Evolutionary conservation across 92 coral and sea anemone genomes (phyloP), one percentile per base, ranked within the genome.

Genomic region (Ricordea florida): DNA sequence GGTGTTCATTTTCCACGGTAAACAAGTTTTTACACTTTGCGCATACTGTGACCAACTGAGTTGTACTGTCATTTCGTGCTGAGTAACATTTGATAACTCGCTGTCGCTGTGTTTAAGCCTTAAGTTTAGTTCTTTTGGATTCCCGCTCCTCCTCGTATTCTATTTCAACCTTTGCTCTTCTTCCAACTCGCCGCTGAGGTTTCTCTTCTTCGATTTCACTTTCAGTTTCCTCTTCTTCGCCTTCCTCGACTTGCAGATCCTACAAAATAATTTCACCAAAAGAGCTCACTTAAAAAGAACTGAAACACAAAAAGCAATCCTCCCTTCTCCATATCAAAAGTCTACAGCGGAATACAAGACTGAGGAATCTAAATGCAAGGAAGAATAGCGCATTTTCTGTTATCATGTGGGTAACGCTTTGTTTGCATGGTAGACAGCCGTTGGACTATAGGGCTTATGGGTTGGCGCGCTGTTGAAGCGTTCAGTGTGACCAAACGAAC

Each of bases 71-170:
- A n/a, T n/a, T n/a, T n/a, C n/a, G n/a, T n/a, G n/a, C n/a, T n/a
- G n/a, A n/a, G n/a, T n/a, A n/a, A n/a, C n/a, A n/a, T n/a, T n/a
- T n/a, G n/a, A n/a, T n/a, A n/a, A n/a, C n/a, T n/a, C n/a, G n/a
- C n/a, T n/a, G n/a, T n/a, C n/a, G n/a, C n/a, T n/a, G n/a, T n/a
- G n/a, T 60, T 80, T 23, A 88, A 13, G 80, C 85, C 62, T 74
- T 91, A 13, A 83, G 58, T 70, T 91, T 91, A 0, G 83, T 44
- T 74, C 87, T 82, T 38, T 79, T 88, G 22, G 80, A 58, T 26
- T 87, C 91, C 30, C 64, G 76, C 79, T 94, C 98, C 29, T 79
- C 69, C 67, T 94, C 98, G 52, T 94, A 94, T 49, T 94, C 98
- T 17, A 94, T 91, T 57, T 94, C 98, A 32, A 94, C 98, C 66